Evolutionary conservation across 2,888 invertebrate genomes (phyloP).

Genomic region (Pollenia amentaria): DNA sequence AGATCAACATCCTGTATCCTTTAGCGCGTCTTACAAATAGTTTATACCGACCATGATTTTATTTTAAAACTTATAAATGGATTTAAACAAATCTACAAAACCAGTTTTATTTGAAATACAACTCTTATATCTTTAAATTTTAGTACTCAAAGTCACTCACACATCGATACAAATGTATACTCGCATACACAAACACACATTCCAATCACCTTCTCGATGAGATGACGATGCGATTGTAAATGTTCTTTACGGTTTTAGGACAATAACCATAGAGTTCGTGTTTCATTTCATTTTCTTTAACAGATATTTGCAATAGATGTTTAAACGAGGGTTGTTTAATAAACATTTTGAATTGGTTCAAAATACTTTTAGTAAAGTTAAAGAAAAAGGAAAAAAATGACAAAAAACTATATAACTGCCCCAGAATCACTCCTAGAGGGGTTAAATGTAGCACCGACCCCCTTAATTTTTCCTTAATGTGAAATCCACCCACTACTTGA

Average conservation of each 20-base stretch:
- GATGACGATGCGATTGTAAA: slow-evolving; percentile 41
- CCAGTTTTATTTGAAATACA: slow-evolving; percentile 38
- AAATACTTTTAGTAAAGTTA: too few relatives aligned
- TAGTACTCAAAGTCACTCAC: not conserved
- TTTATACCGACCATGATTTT: slow-evolving; percentile 9
- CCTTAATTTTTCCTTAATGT: too few relatives aligned
- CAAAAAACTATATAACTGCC: too few relatives aligned
- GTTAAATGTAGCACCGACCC: too few relatives aligned
- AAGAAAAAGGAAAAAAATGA: too few relatives aligned
- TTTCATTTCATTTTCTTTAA: slow-evolving; percentile 49
- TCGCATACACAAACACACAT: not conserved
- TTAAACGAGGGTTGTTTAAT: slow-evolving; percentile 17
- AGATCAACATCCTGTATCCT: too few relatives aligned
- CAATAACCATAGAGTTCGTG: slow-evolving; percentile 65
- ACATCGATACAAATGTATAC: not conserved
- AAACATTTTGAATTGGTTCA: not conserved
- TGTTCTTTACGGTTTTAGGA: slow-evolving; percentile 65
- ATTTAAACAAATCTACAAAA: slow-evolving; percentile 30
- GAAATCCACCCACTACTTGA: too few relatives aligned
- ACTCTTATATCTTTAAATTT: slow-evolving; percentile 40
- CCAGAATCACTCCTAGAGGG: too few relatives aligned
- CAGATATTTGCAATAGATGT: slow-evolving; percentile 27
- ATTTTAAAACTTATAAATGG: slow-evolving; percentile 22
- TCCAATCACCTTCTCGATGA: not conserved
- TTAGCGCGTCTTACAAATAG: not conserved